Evolutionary conservation across 2,888 invertebrate genomes (phyloP), one percentile per base, ranked within the genome.

Genomic region (Metellina segmentata): DNA sequence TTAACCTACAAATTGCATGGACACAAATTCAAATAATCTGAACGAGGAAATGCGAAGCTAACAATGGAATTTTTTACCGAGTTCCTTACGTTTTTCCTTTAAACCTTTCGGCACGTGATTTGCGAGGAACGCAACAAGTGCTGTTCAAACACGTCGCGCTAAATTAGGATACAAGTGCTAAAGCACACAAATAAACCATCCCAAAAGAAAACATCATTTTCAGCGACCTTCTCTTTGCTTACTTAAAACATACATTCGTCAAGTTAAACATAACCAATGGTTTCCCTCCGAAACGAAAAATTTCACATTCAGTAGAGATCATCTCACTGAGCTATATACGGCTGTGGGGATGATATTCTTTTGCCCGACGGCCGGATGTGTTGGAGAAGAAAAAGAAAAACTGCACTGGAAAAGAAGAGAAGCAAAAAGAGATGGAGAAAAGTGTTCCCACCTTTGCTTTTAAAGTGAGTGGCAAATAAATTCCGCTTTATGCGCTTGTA

Each of bases 391-490:
- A 20, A 70, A 34, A 61, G 61, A 75, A 78, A 51, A 74, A 7
- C 13, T 19, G 52, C 49, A 13, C 13, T 8, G 53, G 69, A 20
- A 19, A 81, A 61, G 72, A 72, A 53, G 51, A 74, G 20, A 52
- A 69, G 74, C 51, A 20, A 52, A 51, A 49, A 20, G 48, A 71
- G 34, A 48, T 77, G 69, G 61, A 81, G 61, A 83, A 70, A 71
- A 85, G 78, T 70, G 85, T 90, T 90, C 72, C 89, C 89, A 85
- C 89, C 89, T 90, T 85, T 81, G 81, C 88, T 75, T 81, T 75
- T 72, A 72, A 72, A 85, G 89, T 19, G 89, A 90, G 89, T 90
- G 89, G 83, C 79, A 83, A 52, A 90, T 90, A 90, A 90, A 86
- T 90, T 82, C 77, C 49, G 74, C 72, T 90, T 85, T 90, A 85